These are phyloP conservation scores for Capra hircus DNA, from an alignment of 2,113 vertebrate genomes.

Conservation along the genomic window DNA sequence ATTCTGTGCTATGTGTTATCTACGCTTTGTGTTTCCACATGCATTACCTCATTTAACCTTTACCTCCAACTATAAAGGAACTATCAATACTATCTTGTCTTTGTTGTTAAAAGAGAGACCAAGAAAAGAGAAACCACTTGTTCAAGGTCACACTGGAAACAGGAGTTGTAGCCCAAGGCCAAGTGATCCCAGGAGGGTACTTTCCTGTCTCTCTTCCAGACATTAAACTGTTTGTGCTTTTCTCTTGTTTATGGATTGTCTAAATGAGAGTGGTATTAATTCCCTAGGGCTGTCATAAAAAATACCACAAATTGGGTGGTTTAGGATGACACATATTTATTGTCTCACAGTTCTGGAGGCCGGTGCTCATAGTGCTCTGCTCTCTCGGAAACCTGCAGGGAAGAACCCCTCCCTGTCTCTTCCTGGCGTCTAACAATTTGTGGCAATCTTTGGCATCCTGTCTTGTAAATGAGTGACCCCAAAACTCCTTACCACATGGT, in stretches of 20 bases:
- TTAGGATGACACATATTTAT: neutral
- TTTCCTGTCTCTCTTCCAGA: neutral
- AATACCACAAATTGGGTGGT: neutral
- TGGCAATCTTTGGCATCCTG: accelerated
- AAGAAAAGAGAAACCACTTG: neutral
- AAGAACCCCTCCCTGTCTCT: neutral
- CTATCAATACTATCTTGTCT: neutral
- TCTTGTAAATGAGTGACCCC: neutral
- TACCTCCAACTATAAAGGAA: neutral
- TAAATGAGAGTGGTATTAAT: neutral
- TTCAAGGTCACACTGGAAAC: neutral
- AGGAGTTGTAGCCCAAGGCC: neutral
- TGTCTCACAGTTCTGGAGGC: neutral
- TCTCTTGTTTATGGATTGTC: neutral
- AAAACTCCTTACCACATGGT: no score
- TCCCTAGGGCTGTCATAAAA: neutral
- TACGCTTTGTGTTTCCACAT: neutral
- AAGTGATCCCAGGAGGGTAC: neutral
- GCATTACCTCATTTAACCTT: neutral
- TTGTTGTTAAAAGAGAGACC: neutral
- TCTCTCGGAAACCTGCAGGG: accelerated
- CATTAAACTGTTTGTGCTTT: neutral
- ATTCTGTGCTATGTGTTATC: neutral
- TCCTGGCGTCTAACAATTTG: neutral
- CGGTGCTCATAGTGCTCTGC: neutral